These are phyloP conservation scores for Chroicocephalus ridibundus DNA, from an alignment of 2,113 vertebrate genomes.

Conservation along the genomic window DNA sequence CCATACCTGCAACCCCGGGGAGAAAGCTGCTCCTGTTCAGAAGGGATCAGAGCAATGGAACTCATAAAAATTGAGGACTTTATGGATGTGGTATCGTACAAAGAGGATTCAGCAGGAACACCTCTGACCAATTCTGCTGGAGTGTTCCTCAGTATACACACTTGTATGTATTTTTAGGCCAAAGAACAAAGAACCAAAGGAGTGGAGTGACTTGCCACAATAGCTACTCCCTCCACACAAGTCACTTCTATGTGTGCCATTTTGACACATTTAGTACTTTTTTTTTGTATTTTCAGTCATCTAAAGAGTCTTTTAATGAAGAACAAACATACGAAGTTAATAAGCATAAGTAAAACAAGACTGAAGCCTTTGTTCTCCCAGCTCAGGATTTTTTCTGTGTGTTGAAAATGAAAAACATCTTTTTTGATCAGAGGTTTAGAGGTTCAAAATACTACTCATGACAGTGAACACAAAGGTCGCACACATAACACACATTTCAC, in stretches of 20 bases:
- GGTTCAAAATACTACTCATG: not conserved
- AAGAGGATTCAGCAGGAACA: not conserved
- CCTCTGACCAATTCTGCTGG: not conserved
- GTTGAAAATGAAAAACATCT: not conserved
- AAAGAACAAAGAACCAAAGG: not conserved
- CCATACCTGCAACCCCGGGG: fast-evolving
- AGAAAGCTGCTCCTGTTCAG: not conserved
- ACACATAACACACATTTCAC: not conserved
- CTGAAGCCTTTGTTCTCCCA: not conserved
- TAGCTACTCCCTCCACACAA: not conserved
- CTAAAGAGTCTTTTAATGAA: not conserved
- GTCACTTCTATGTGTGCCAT: not conserved
- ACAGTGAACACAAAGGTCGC: not conserved
- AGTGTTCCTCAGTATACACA: not conserved
- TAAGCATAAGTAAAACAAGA: not conserved
- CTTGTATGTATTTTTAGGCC: not conserved
- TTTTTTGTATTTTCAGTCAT: not conserved
- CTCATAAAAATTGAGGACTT: not conserved
- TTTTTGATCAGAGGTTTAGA: not conserved
- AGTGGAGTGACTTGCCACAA: not conserved
- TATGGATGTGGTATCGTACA: not conserved
- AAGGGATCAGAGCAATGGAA: not conserved
- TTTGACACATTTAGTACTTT: not conserved
- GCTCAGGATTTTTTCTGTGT: not conserved
- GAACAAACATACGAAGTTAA: not conserved